Evolutionary conservation across 2,888 invertebrate genomes (phyloP).

Genomic region (Plagodis dolabraria): DNA sequence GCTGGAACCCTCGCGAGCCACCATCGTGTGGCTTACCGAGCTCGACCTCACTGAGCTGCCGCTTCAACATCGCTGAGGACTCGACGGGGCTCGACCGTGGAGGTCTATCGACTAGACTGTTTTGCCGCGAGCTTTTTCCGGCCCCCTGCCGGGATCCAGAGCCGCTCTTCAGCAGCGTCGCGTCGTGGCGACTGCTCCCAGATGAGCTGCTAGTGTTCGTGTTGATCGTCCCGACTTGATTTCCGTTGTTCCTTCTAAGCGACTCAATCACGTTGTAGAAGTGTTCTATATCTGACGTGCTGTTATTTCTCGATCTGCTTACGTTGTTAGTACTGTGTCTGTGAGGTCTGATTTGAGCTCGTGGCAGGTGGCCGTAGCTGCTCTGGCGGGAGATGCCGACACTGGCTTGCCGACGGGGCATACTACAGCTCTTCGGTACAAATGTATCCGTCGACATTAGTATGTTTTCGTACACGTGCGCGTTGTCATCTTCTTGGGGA

Average conservation of each 20-base stretch:
- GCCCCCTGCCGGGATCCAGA: conserved; percentile 40
- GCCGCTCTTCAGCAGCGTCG: conserved; percentile 42
- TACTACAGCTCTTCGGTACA: conserved; percentile 75
- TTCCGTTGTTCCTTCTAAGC: conserved; percentile 53
- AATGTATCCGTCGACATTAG: conserved; percentile 61
- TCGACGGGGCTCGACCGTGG: conserved; percentile 55
- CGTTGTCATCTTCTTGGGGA: conserved; percentile 69
- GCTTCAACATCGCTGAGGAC: conserved; percentile 50
- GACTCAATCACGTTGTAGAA: conserved; percentile 75
- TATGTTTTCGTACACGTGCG: conserved; percentile 79
- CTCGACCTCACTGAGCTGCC: conserved; percentile 72
- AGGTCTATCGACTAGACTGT: conserved; percentile 65
- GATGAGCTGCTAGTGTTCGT: conserved; percentile 70
- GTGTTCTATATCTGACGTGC: conserved; percentile 66
- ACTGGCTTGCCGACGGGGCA: conserved; percentile 73
- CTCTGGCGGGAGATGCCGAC: conserved; percentile 68
- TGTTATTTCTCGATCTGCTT: conserved; percentile 59
- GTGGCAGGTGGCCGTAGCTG: conserved; percentile 72
- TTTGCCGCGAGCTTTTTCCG: conserved; percentile 59
- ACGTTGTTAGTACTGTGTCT: conserved; percentile 67
- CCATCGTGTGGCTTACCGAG: conserved; percentile 49
- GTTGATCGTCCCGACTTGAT: conserved; percentile 46
- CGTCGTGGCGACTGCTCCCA: conserved; percentile 59
- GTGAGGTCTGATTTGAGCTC: conserved; percentile 66
- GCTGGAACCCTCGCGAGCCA: conserved; percentile 63